These are phyloP conservation scores for Ciconia boyciana DNA, from an alignment of 2,113 vertebrate genomes.

Conservation along the genomic window DNA sequence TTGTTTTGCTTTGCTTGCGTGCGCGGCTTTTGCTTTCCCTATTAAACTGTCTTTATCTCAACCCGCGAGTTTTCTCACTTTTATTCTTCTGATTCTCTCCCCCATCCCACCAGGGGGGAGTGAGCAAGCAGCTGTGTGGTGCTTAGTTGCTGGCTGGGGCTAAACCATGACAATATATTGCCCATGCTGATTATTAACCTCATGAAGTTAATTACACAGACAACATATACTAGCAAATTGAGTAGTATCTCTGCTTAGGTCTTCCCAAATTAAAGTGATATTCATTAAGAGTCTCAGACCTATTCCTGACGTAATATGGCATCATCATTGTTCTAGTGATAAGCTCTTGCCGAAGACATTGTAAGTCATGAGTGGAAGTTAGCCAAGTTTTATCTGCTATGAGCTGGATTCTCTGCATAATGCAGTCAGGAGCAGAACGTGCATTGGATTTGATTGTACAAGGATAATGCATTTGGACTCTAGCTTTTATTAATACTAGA, in stretches of 20 bases:
- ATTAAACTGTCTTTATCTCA: too few species aligned
- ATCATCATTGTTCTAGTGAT: not conserved
- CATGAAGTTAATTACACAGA: not conserved
- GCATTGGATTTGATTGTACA: not conserved
- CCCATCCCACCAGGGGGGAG: too few species aligned
- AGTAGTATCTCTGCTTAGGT: not conserved
- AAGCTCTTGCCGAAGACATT: not conserved
- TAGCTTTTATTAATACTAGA: not conserved
- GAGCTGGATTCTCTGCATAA: not conserved
- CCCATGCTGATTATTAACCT: not conserved
- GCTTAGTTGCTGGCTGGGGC: too few species aligned
- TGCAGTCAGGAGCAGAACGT: not conserved
- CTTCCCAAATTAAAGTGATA: not conserved
- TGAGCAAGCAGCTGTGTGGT: too few species aligned
- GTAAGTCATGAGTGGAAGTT: not conserved
- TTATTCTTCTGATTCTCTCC: too few species aligned
- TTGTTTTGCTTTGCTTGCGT: too few species aligned
- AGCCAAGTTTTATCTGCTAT: not conserved
- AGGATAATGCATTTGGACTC: not conserved
- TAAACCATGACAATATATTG: too few species aligned
- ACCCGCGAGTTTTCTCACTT: too few species aligned
- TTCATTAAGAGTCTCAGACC: not conserved
- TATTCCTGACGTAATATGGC: not conserved
- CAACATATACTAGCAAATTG: not conserved
- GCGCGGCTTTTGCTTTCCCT: too few species aligned